Evolutionary conservation across 1,140 invertebrate genomes (phyloP), one percentile per base, ranked within the genome.

Genomic region (Trichomalopsis sarcophagae): DNA sequence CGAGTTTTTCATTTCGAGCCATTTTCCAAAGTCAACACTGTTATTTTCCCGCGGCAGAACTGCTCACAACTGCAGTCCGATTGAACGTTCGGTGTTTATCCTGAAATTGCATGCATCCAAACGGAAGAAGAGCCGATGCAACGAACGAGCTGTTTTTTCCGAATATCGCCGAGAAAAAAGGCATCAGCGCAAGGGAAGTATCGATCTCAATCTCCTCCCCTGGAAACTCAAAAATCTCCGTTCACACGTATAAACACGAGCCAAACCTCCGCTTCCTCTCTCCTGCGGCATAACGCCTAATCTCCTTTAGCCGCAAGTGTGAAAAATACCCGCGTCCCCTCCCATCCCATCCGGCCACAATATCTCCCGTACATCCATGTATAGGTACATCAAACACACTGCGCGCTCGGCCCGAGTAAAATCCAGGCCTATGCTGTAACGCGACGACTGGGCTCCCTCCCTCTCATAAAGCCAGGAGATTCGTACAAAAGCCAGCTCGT

Each of bases 341-440:
- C 55, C 55, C 55, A n/a, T 62, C 55, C 21, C 14, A 44, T 71
- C 23, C 23, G 44, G 73, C 84, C 86, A 86, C 81, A 82, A 71
- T 30, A 27, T 44, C 40, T 44, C 40, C 40, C 40, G 5, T 44
- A 44, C 9, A 44, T 27, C 27, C 40, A 44, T 10, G 10, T 10
- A 11, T 10, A 44, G 33, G 3, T 36, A 36, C 33, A 36, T 36
- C 40, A 44, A 7, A 44, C 40, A 44, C 40, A 44, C 40, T 44
- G 40, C 40, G 40, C 40, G 6, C 40, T 10, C 1, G 21, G 55
- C 55, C n/a, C 21, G 7, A 62, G 17, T 62, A 2, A 62, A 62
- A 62, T 62, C 55, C 21, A 21, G 5, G 21, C 7, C 55, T 62
- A n/a, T 10, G 6, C 0, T 30, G 68, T 27, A 69, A 23, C 40